Evolutionary conservation across 2,113 vertebrate species (phyloP).

Genomic region (Cyprinodon tularosa): DNA sequence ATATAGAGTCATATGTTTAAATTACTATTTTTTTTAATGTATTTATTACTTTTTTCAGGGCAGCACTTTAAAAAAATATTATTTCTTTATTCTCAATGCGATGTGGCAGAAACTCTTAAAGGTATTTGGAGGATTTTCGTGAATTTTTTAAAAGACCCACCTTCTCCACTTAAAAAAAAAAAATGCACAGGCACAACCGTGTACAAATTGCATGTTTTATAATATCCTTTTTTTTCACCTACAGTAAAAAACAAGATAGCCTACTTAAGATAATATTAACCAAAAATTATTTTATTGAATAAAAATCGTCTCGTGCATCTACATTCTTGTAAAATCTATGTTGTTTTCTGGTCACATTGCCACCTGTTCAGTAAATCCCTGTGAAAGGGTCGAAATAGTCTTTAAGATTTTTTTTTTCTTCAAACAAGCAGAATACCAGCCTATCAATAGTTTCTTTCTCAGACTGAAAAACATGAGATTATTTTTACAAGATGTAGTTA

Average conservation of each 20-base stretch:
- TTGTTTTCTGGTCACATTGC: neutral
- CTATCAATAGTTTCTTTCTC: neutral
- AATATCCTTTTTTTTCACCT: neutral
- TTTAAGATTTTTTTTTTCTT: neutral
- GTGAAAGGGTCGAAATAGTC: neutral
- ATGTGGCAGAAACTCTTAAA: no score
- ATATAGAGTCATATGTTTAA: no score
- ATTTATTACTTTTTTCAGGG: no score
- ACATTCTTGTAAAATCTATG: neutral
- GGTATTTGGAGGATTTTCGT: no score
- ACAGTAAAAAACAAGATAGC: neutral
- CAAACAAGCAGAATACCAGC: neutral
- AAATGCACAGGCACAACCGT: no score
- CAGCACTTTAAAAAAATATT: no score
- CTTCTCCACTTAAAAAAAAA: no score
- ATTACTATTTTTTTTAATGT: no score
- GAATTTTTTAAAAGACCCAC: no score
- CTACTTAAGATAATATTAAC: neutral
- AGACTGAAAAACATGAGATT: slow-evolving; percentile 1
- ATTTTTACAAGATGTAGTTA: slow-evolving; percentile 10
- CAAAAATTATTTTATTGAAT: neutral
- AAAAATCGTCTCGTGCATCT: neutral
- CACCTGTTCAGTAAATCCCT: neutral
- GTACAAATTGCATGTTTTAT: neutral
- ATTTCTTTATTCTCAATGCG: no score